These are phyloP conservation scores for Pangasius macronema DNA, from an alignment of 2,797 vertebrate species.

Conservation along the genomic window DNA sequence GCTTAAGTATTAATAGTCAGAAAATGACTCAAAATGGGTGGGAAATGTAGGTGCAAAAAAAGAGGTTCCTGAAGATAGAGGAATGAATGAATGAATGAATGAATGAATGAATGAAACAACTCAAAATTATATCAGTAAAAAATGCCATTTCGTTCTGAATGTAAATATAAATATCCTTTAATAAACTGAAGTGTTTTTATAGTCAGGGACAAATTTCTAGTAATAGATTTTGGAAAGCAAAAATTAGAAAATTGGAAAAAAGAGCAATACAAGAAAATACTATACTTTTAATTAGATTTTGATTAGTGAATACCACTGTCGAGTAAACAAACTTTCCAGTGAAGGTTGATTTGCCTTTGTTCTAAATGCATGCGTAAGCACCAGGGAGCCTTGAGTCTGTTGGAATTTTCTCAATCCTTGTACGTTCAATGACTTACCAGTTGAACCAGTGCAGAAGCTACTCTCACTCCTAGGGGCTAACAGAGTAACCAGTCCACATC, in stretches of 20 bases:
- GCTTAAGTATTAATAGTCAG: not conserved
- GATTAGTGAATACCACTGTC: not conserved
- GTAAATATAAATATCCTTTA: not conserved
- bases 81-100: not conserved
- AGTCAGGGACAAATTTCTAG: not conserved
- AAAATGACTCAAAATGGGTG: not conserved
- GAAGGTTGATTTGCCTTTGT: too few species aligned
- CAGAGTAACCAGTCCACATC: too few species aligned
- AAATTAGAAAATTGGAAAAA: not conserved
- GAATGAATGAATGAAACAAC: not conserved
- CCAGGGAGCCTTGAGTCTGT: too few species aligned
- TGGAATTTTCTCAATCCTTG: too few species aligned
- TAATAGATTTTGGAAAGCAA: not conserved
- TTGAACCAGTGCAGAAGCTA: too few species aligned
- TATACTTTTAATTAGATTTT: too few species aligned
- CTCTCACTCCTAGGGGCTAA: too few species aligned
- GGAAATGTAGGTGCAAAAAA: too few species aligned
- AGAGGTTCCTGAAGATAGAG: not conserved
- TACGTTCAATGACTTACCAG: too few species aligned
- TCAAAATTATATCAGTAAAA: not conserved
- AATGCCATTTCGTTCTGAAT: not conserved
- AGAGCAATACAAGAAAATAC: not conserved
- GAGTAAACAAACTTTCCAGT: not conserved
- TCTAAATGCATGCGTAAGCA: too few species aligned
- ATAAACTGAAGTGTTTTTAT: not conserved